A percentile compares a stretch with the other conserved stretches of the same genome.
Conservation (phyloP, 2,113 vertebrate species). For the Brachirus orientalis region DNA sequence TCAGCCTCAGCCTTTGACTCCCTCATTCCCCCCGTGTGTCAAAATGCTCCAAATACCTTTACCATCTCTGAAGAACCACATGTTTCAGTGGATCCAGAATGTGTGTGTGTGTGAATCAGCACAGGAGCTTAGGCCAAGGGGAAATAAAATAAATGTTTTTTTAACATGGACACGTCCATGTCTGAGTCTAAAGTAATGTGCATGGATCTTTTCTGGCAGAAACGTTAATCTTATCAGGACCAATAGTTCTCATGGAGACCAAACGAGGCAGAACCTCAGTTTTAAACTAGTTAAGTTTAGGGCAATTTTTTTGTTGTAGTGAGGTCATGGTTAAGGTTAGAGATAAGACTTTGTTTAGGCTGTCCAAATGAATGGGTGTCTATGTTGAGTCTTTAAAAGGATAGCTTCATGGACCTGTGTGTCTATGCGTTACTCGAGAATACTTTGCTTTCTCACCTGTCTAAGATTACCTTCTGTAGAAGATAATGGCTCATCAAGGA, state of each 20-base stretch:
- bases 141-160: conserved; percentile 63
- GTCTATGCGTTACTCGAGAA: conserved; percentile 1
- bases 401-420: background rate
- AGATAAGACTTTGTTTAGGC: too few relatives aligned
- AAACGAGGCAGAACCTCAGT: too few relatives aligned
- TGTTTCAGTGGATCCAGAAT: conserved; percentile 11
- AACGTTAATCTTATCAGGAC: too few relatives aligned
- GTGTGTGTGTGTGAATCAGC: conserved; percentile 63
- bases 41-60: conserved; percentile 18
- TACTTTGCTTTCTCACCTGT: conserved; percentile 44
- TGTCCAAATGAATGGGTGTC: background rate
- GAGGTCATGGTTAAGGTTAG: too few relatives aligned
- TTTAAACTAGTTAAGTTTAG: too few relatives aligned
- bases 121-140: conserved; percentile 39
- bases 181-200: too few relatives aligned
- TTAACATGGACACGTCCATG: conserved; percentile 38
- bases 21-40: background rate
- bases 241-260: too few relatives aligned
- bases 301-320: too few relatives aligned
- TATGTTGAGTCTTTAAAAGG: background rate
- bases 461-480: conserved; percentile 26
- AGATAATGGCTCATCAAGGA: background rate
- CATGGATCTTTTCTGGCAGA: too few relatives aligned
- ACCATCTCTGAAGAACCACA: conserved; percentile 14
- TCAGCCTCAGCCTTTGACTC: conserved; percentile 12